Base-by-base conservation (phyloP, 2,888 invertebrate species). In the Euzophera pinguis region DNA sequence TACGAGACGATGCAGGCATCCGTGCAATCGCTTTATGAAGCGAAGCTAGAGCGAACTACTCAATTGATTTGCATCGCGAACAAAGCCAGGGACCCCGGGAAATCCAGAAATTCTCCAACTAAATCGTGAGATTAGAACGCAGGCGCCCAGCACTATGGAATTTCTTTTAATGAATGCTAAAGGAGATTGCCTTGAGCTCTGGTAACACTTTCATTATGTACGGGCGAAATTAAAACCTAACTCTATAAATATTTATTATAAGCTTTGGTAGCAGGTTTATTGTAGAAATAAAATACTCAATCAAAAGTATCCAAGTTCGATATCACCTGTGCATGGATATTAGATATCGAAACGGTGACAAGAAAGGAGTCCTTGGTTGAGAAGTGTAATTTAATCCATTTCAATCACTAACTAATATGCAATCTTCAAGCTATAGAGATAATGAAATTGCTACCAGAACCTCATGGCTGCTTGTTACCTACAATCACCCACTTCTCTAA, bases 51-150 rank as follows among this genome's bases (percentile, higher is more conserved):
- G 58, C 57, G 60, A 54, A 68, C 71, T 69, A 69, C 75, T 75
- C 77, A 77, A 82, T 84, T 79, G 81, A 84, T 84, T 81, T 84
- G 81, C 81, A 83, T 84, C 77, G 63, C 64, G 71, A 64, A 71
- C 67, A 70, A 67, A 69, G 71, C 77, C 71, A 22, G 76, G 78
- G 74, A 65, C 60, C 63, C 65, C 69, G 67, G 69, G 74, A 80
- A 79, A 82, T 81, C 68, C 70, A 61, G 80, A 78, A 75, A 78
- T 79, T 75, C 73, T 70, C 65, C 71, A 72, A 75, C 78, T 75
- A 72, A 80, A 76, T 75, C 76, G 67, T 58, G 58, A 62, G 76
- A 80, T 81, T 78, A 78, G 75, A 77, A 78, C 68, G 69, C 64
- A 63, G 65, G 65, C 65, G 63, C 59, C 61, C 66, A 70, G 68